phyloP scores from a whole-genome alignment of 2,797 vertebrate genomes.

The Notolabrus celidotus region DNA sequence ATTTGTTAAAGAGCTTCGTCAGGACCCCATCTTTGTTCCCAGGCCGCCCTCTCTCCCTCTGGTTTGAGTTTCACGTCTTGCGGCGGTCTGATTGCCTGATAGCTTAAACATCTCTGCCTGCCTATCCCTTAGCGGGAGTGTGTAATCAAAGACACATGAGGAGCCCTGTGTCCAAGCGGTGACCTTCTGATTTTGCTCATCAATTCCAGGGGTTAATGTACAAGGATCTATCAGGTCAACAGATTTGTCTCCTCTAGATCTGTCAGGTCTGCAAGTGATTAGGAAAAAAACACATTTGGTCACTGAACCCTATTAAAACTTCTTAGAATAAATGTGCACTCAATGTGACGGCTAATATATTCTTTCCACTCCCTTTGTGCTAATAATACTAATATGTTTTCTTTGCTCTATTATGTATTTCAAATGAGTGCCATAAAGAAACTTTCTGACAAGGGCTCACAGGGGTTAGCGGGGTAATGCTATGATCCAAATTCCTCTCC shows the following conservation, averaged over 20 bases:
- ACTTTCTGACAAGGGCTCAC: conserved; percentile 51
- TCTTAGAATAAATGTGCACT: conserved; percentile 54
- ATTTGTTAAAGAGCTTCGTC: conserved; percentile 72
- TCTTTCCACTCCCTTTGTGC: conserved; percentile 28
- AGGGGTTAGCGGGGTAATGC: conserved; percentile 58
- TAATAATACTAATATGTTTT: conserved; percentile 36
- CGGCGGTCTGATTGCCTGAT: conserved; percentile 84
- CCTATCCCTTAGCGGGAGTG: conserved; percentile 75
- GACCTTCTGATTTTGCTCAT: conserved; percentile 86
- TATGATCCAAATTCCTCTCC: conserved; percentile 66
- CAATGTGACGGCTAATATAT: conserved; percentile 42
- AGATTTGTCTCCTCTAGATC: conserved; percentile 67
- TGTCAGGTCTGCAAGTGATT: conserved; percentile 69
- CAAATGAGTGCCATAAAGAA: conserved; percentile 58
- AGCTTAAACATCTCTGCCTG: conserved; percentile 82
- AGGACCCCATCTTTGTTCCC: conserved; percentile 64
- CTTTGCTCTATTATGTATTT: conserved; percentile 29
- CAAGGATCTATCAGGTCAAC: conserved; percentile 74
- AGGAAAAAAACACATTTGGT: conserved; percentile 60
- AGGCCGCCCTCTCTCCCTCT: conserved; percentile 73
- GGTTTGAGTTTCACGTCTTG: conserved; percentile 86
- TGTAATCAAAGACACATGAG: conserved; percentile 88
- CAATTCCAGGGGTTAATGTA: conserved; percentile 80
- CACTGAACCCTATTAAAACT: conserved; percentile 52
- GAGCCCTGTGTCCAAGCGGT: conserved; percentile 75